Conservation (phyloP, 1,140 invertebrate genomes). For the Dolichoris vasculosae region DNA sequence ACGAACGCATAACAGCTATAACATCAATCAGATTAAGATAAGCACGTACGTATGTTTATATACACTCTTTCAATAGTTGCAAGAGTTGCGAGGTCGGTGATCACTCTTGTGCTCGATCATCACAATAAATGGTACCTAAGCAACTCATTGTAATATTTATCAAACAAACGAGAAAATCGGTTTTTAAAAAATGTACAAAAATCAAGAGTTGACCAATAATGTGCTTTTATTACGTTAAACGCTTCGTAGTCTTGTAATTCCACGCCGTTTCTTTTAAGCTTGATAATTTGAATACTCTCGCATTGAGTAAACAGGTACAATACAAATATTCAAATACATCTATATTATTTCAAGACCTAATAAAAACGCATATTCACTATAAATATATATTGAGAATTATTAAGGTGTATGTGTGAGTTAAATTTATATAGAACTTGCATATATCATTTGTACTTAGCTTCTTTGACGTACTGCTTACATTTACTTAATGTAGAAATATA, state of each 20-base stretch:
- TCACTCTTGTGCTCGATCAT: slow-evolving; percentile 36
- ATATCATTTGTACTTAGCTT: too few species aligned
- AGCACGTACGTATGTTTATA: not conserved
- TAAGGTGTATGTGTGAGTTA: too few species aligned
- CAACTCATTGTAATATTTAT: slow-evolving; percentile 21
- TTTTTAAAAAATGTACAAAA: not conserved
- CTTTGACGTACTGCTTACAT: too few species aligned
- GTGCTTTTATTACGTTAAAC: not conserved
- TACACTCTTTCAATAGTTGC: not conserved
- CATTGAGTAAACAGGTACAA: not conserved
- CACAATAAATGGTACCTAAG: slow-evolving; percentile 20
- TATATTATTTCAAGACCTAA: not conserved
- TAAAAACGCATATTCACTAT: too few species aligned
- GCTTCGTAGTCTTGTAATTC: not conserved
- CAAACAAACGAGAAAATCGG: not conserved
- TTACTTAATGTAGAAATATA: too few species aligned
- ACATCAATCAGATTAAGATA: slow-evolving; percentile 21
- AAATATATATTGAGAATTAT: too few species aligned
- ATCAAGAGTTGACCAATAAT: not conserved
- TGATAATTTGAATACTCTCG: not conserved
- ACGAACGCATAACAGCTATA: not conserved
- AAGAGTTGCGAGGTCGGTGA: not conserved
- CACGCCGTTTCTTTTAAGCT: not conserved
- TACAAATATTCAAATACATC: not conserved
- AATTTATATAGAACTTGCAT: too few species aligned